These are phyloP conservation scores for Trichechus manatus DNA, from an alignment of 2,113 vertebrate genomes.

Conservation along the genomic window DNA sequence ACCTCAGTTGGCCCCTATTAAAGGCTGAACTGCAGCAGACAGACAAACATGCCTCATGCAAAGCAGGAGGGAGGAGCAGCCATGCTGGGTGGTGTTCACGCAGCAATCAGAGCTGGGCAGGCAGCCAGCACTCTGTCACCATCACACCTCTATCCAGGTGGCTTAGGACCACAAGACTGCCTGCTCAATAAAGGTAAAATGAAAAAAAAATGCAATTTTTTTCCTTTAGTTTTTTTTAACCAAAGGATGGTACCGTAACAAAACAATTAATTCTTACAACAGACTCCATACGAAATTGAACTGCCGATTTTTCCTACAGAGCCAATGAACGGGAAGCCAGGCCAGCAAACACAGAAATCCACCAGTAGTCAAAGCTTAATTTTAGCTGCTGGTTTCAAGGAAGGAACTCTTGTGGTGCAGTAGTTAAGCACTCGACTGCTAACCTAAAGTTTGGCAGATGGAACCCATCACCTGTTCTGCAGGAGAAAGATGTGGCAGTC, in stretches of 20 bases:
- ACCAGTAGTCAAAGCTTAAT: neutral
- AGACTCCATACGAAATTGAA: neutral
- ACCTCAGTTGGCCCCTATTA: neutral
- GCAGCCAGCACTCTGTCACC: neutral
- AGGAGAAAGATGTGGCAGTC: neutral
- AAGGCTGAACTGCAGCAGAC: neutral
- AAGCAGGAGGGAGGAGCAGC: neutral
- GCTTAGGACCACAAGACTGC: neutral
- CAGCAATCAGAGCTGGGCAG: neutral
- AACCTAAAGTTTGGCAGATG: neutral
- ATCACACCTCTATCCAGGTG: neutral
- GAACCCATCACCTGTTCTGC: neutral
- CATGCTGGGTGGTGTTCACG: neutral
- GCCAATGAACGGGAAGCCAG: neutral
- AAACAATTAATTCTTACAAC: neutral
- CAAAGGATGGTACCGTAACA: neutral
- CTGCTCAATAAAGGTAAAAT: neutral
- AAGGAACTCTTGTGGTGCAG: neutral
- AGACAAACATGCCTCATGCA: neutral
- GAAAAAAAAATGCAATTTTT: neutral
- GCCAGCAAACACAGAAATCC: neutral
- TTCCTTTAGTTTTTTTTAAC: neutral
- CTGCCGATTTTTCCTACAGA: neutral
- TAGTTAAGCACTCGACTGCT: neutral
- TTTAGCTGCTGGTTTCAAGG: neutral